Evolutionary conservation across 2,888 invertebrate genomes (phyloP).

Genomic region (Meiosimyza platycephala): DNA sequence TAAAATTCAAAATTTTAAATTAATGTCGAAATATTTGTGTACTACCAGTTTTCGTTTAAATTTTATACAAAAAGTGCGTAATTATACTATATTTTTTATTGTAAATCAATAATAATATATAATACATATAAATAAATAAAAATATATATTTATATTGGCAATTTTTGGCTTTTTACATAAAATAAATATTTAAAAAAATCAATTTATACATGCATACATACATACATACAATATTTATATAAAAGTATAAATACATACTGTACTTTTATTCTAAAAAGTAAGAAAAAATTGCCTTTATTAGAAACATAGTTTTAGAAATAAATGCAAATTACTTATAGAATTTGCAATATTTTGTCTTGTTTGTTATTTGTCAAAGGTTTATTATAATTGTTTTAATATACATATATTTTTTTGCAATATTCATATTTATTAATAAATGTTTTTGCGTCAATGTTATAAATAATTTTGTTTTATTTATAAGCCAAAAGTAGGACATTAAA

Average conservation of each 20-base stretch:
- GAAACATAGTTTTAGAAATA: constrained; percentile 26
- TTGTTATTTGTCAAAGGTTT: constrained; percentile 36
- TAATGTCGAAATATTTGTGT: too few species aligned
- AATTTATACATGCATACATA: constrained; percentile 20
- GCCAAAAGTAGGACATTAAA: not conserved
- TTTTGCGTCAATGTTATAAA: constrained; percentile 37
- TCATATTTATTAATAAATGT: constrained; percentile 36
- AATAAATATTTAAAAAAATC: not conserved
- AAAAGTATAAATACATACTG: constrained; percentile 43
- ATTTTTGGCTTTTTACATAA: constrained; percentile 30
- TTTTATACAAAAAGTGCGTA: constrained; percentile 1
- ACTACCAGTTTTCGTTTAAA: not conserved
- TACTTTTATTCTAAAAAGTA: constrained; percentile 36
- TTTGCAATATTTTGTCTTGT: constrained; percentile 33
- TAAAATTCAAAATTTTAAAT: too few species aligned
- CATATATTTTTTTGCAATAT: constrained; percentile 19
- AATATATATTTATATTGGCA: constrained; percentile 28
- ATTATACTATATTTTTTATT: constrained; percentile 3
- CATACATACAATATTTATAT: constrained; percentile 34
- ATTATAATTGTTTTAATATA: constrained; percentile 26
- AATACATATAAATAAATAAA: not conserved
- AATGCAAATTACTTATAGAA: constrained; percentile 37
- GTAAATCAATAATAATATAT: not conserved
- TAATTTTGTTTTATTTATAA: not conserved
- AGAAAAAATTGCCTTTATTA: constrained; percentile 40